Percentiles rank a stretch among this genome's conserved stretches.
Evolutionary conservation across 2,797 vertebrate species (phyloP).

Genomic region (Mallotus villosus): DNA sequence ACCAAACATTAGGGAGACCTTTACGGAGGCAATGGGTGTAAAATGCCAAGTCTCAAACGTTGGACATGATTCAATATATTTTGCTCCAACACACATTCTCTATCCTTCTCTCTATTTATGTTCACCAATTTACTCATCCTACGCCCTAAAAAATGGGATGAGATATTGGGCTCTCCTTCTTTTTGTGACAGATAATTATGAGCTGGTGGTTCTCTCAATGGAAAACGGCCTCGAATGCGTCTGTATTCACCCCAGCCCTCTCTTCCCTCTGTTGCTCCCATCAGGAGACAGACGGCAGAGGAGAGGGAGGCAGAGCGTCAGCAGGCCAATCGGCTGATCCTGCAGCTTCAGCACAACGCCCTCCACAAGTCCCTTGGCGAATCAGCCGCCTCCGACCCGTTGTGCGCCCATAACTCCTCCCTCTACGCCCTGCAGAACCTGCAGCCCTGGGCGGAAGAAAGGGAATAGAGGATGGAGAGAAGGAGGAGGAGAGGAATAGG

Average conservation of each 20-base stretch:
- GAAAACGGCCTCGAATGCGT: neutral
- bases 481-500: neutral
- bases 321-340: conserved; percentile 90
- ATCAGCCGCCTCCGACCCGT: conserved; percentile 86
- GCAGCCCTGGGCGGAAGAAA: conserved; percentile 93
- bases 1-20: too few relatives aligned
- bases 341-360: conserved; percentile 94
- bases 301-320: conserved; percentile 95
- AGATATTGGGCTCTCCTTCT: neutral
- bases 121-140: too few relatives aligned
- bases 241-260: neutral
- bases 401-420: conserved; percentile 95
- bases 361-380: conserved; percentile 89
- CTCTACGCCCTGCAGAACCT: conserved; percentile 96
- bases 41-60: too few relatives aligned
- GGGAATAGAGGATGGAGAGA: conserved; percentile 51
- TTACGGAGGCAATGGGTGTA: too few relatives aligned
- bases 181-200: neutral
- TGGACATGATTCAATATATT: too few relatives aligned
- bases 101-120: too few relatives aligned
- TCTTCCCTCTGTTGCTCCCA: too few relatives aligned
- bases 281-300: conserved; percentile 93
- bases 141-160: too few relatives aligned
- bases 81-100: too few relatives aligned
- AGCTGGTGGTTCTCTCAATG: neutral